Evolutionary conservation across 2,797 vertebrate genomes (phyloP), one percentile per base, ranked within the genome.

Genomic region (Lates japonicus): DNA sequence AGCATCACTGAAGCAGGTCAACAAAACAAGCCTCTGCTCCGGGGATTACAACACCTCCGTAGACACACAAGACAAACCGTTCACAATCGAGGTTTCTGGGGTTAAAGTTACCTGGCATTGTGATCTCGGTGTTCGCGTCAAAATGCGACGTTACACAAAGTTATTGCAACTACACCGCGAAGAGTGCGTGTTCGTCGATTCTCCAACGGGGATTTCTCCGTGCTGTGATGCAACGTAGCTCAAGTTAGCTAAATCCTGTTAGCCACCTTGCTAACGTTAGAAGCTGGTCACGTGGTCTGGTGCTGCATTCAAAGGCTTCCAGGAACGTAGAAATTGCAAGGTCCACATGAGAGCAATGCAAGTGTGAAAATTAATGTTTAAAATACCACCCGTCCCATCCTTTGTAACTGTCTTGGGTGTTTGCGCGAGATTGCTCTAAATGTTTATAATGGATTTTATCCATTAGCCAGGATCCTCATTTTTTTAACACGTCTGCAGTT

Each of bases 31-130:
- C 69, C 86, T 66, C 41, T 55, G 67, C 82, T 88, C 29, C 88
- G 57, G 19, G 67, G 70, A 76, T 74, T 61, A 82, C 75, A 59
- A 19, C 74, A 22, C 60, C 60, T 61, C 11, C 20, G 11, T 57
- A 51, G 48, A 17, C 39, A 1, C 37, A 57, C 67, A 62, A 60
- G 41, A 70, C 39, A 22, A 57, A 19, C 3, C 60, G 44, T 35
- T 19, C 20, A 20, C 49, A 29, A 25, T 29, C 3, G 4, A 14
- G 16, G 1, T 8, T 60, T 17, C 4, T 22, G 19, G 5, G 5
- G 29, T 67, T 16, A 4, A 16, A 16, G 16, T 89, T 95, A 96
- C 95, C 95, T 95, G 95, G 95, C 95, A 96, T 96, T 12, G 85
- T 89, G 84, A 60, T 76, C 68, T 79, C 37, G 63, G 57, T 64